These are phyloP conservation scores for Drosophila takahashii DNA, from an alignment of 1,140 invertebrate species.

Conservation along the genomic window DNA sequence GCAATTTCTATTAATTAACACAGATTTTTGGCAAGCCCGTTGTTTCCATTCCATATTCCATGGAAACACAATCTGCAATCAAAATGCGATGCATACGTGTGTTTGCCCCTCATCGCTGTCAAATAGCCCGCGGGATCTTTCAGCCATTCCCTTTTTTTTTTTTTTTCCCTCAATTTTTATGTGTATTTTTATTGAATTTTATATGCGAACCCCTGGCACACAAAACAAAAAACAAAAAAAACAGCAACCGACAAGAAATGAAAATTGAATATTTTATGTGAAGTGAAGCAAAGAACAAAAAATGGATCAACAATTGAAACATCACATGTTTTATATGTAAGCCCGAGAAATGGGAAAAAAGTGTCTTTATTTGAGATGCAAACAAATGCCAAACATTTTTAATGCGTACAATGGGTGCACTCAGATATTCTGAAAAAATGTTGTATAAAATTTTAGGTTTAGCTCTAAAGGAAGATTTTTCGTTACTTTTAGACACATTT, in stretches of 20 bases:
- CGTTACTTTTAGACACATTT: no score
- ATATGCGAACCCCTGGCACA: constrained; percentile 25
- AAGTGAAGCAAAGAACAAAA: constrained; percentile 24
- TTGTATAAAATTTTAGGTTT: not conserved
- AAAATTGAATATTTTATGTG: constrained; percentile 64
- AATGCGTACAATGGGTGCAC: not conserved
- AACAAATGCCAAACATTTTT: not conserved
- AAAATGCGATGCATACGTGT: constrained; percentile 54
- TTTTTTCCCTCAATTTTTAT: constrained; percentile 22
- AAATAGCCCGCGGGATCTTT: constrained; percentile 17
- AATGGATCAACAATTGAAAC: constrained; percentile 21
- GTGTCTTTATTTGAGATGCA: not conserved
- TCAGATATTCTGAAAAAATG: not conserved
- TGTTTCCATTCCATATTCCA: constrained; percentile 5
- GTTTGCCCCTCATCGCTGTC: not conserved
- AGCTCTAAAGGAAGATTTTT: no score
- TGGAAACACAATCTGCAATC: constrained; percentile 43
- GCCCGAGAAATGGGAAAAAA: not conserved
- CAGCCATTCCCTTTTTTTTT: constrained; percentile 5
- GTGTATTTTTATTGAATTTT: constrained; percentile 49
- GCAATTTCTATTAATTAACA: constrained; percentile 53
- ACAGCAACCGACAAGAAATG: constrained; percentile 28
- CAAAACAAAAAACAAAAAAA: not conserved
- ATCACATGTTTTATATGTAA: not conserved
- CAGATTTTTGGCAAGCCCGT: not conserved